Base-by-base conservation (phyloP, 2,113 vertebrate species). In the Sphaerodactylus townsendi region DNA sequence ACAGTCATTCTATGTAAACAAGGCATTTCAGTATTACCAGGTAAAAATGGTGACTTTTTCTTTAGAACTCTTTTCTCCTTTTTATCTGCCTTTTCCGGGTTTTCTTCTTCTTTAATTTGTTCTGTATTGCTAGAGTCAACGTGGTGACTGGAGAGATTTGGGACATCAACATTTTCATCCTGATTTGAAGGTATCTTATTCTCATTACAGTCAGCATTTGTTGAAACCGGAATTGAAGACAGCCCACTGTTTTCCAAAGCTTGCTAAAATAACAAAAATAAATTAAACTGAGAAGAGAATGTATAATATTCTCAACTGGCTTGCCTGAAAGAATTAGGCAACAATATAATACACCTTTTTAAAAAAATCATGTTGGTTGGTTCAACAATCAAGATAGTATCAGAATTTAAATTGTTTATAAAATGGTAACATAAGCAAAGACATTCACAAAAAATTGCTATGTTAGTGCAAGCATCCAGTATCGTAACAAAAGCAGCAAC, bases 161-260 rank as follows among this genome's bases (percentile, higher is more conserved):
- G 92, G 0, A 50, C 83, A 2, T 90, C 95, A 82, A 56, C 85
- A 62, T 89, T 89, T 77, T 94, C 96, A 83, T 93, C 94, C 87
- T 95, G 96, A 4, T 91, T 6, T 23, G 92, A 82, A 4, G 92
- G 11, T 10, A 95, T 82, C 92, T 96, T 96, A 62, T 94, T 41
- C 2, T 94, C 94, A 80, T 84, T 85, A 35, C 96, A 91, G 77
- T 97, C 96, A 85, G 96, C 93, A 21, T 95, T 97, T 19, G 94
- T 96, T 95, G 96, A 97, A 92, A 97, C 97, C 3, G 97, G 97
- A 92, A 98, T 97, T 77, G 97, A 96, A 79, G 98, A 99, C 88
- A 99, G 95, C 10, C 99, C 99, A 35, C 98, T 99, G 96, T 99
- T 99, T 95, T 99, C 98, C 95, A 99, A 95, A 84, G 99, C 99